A percentile compares a stretch with the other conserved stretches of the same genome.
Conservation (phyloP, 2,888 invertebrate species). For the Punctoribates punctum region DNA sequence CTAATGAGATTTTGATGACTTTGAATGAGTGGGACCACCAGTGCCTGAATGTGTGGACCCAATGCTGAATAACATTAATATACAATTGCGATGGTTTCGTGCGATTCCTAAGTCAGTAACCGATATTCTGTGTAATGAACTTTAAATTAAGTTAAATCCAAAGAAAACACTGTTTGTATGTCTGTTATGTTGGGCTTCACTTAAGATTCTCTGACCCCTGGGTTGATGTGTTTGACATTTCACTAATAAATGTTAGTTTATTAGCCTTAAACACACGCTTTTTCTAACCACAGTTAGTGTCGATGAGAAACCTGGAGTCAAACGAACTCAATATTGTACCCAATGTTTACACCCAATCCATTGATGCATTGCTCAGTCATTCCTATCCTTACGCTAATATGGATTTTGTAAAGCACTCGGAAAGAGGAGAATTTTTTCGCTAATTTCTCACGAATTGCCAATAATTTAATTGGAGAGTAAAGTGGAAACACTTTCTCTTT, state of each 20-base stretch:
- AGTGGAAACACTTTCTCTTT: conserved; percentile 9
- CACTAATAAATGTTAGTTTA: conserved; percentile 26
- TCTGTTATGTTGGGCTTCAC: background rate
- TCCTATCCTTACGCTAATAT: conserved; percentile 9
- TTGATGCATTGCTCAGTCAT: background rate
- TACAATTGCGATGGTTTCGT: background rate
- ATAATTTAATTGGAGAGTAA: background rate
- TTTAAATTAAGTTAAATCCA: background rate
- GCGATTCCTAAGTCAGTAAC: conserved; percentile 13
- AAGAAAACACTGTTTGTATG: background rate
- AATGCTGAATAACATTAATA: background rate
- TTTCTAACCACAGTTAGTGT: background rate
- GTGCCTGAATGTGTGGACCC: background rate
- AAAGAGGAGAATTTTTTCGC: background rate
- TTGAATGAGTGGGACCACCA: conserved; percentile 26
- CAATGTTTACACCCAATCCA: conserved; percentile 3
- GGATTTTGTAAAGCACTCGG: conserved; percentile 9
- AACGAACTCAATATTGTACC: conserved; percentile 24
- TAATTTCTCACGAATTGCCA: conserved; percentile 18
- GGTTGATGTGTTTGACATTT: conserved; percentile 27
- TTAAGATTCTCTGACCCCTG: conserved; percentile 11
- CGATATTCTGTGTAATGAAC: conserved; percentile 32
- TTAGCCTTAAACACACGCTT: conserved; percentile 4
- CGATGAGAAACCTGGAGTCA: conserved; percentile 13
- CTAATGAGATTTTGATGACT: conserved; percentile 35